Conservation (phyloP, 2,113 vertebrate species). For the Salminus brasiliensis region DNA sequence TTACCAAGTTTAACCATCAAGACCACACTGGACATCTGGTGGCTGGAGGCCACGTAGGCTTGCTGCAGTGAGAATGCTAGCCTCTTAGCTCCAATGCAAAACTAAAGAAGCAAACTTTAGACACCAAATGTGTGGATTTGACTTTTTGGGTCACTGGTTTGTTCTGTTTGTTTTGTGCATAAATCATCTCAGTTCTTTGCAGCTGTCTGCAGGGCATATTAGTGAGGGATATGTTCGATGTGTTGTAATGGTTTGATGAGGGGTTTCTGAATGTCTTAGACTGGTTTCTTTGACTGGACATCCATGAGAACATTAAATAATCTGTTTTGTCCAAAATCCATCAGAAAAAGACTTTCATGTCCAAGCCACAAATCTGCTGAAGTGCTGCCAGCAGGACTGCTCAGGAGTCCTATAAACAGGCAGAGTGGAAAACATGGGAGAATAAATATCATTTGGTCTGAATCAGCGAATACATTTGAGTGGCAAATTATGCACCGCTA, state of each 20-base stretch:
- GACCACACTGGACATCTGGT: no score
- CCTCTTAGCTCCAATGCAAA: no score
- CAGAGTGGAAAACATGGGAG: constrained; percentile 58
- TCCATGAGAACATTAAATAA: constrained; percentile 7
- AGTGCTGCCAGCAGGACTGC: constrained; percentile 8
- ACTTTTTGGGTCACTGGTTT: no score
- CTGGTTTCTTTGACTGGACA: neutral
- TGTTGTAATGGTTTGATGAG: neutral
- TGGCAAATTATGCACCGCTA: constrained; percentile 54
- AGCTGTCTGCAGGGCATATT: neutral
- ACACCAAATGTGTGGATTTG: no score
- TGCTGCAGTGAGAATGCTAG: no score
- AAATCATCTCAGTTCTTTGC: neutral
- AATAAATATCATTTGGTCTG: constrained; percentile 44
- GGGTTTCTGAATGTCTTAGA: neutral
- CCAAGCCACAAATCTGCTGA: neutral
- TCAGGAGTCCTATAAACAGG: constrained; percentile 56
- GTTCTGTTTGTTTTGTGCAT: neutral
- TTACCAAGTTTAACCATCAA: no score
- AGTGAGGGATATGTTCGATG: neutral
- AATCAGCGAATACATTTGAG: constrained; percentile 54
- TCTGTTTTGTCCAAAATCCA: constrained; percentile 22
- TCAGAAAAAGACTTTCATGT: neutral
- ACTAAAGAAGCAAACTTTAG: no score
- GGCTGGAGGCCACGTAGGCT: no score